These are phyloP conservation scores for Rhinolophus sinicus DNA, from an alignment of 2,113 vertebrate species.

Conservation along the genomic window DNA sequence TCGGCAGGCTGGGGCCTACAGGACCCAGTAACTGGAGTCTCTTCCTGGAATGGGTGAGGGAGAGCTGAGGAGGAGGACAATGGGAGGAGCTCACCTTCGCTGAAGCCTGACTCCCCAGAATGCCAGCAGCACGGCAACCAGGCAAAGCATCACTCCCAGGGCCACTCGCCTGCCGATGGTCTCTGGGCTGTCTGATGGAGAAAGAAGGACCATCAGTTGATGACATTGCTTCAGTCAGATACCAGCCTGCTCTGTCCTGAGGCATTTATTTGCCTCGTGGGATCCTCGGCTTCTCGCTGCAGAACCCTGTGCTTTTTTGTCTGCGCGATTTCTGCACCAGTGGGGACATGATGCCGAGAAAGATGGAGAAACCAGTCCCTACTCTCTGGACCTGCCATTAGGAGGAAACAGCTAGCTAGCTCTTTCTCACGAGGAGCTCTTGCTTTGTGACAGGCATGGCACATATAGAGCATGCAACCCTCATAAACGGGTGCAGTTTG, in stretches of 20 bases:
- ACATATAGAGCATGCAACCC: neutral
- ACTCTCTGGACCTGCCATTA: rapidly evolving
- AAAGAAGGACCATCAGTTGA: neutral
- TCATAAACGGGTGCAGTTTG: no score
- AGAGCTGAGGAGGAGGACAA: slow-evolving; percentile 68
- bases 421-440: neutral
- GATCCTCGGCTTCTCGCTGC: rapidly evolving
- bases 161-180: slow-evolving; percentile 22
- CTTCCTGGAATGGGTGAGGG: no score
- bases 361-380: neutral
- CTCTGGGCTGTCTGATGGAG: slow-evolving; percentile 60
- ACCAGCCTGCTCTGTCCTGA: neutral
- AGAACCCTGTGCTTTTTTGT: neutral
- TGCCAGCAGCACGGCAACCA: neutral
- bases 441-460: neutral
- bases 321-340: rapidly evolving
- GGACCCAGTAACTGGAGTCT: neutral
- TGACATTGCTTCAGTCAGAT: neutral
- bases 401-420: neutral
- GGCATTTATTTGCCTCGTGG: neutral
- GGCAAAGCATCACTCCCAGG: slow-evolving; percentile 41
- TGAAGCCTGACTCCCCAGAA: slow-evolving; percentile 50
- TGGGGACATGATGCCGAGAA: rapidly evolving
- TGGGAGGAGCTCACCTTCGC: slow-evolving; percentile 81
- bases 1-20: neutral